A percentile compares a stretch with the other conserved stretches of the same genome.
Conservation (phyloP, 2,888 invertebrate species). For the Nasonovia ribisnigri region DNA sequence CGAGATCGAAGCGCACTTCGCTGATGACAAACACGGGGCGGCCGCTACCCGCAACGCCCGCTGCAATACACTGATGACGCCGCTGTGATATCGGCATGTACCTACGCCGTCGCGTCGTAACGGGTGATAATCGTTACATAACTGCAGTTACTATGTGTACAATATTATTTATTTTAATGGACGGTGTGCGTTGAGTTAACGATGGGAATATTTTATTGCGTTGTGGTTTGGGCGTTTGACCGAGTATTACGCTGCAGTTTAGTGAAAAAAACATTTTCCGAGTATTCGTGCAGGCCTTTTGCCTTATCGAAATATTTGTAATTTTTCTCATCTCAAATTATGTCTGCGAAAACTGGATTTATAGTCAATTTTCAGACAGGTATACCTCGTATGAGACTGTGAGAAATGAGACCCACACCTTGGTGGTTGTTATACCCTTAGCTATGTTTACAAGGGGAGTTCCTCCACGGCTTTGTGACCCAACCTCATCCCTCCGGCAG, state of each 20-base stretch:
- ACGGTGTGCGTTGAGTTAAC: background rate
- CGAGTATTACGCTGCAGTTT: background rate
- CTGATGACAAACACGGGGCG: background rate
- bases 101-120: background rate
- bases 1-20: constrained; percentile 72
- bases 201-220: background rate
- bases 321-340: background rate
- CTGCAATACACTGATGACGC: background rate
- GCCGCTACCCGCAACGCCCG: constrained; percentile 1
- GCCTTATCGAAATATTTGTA: background rate
- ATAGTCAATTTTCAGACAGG: background rate
- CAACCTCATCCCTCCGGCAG: too few relatives aligned
- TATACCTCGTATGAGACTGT: too few relatives aligned
- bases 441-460: too few relatives aligned
- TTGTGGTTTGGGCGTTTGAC: background rate
- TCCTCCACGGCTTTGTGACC: too few relatives aligned
- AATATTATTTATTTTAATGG: background rate
- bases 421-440: too few relatives aligned
- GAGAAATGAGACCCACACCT: too few relatives aligned
- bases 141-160: background rate
- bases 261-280: background rate
- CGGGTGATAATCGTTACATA: background rate
- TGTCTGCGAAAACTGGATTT: background rate
- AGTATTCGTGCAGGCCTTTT: background rate
- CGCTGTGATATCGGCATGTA: background rate